phyloP scores from a whole-genome alignment of 37 sponge, comb jelly and placozoan genomes.

The Ianthella basta region DNA sequence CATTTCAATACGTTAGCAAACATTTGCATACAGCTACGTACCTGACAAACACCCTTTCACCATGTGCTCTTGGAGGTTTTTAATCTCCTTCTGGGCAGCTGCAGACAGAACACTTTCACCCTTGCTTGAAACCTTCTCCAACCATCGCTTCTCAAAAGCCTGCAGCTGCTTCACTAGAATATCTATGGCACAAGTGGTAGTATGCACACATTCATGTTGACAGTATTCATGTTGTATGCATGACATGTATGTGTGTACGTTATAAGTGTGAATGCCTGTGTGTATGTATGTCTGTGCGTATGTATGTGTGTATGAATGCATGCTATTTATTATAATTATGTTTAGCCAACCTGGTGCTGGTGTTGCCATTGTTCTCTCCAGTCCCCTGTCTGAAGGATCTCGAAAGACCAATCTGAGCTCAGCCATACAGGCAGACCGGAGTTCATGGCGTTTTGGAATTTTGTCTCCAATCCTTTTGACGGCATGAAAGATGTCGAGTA shows the following conservation, averaged over 20 bases:
- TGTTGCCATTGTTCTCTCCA: conserved; percentile 4
- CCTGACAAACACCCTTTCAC: conserved; percentile 44
- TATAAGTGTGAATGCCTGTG: not conserved
- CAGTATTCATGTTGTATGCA: not conserved
- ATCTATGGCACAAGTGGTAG: too few relatives aligned
- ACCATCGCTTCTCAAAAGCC: conserved; percentile 19
- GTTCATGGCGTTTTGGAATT: conserved; percentile 43
- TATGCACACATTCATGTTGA: too few relatives aligned
- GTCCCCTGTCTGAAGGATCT: conserved; percentile 39
- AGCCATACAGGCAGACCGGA: conserved; percentile 24
- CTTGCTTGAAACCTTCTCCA: not conserved
- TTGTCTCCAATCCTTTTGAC: conserved; percentile 37
- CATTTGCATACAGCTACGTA: too few relatives aligned
- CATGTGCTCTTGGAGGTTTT: conserved; percentile 28
- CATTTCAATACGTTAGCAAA: too few relatives aligned
- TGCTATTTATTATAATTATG: not conserved
- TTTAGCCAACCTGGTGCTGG: conserved; percentile 24
- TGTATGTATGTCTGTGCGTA: not conserved
- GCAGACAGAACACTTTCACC: not conserved
- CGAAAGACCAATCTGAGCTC: conserved; percentile 43
- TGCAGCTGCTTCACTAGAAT: conserved; percentile 10
- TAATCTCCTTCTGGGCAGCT: conserved; percentile 29
- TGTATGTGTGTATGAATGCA: not conserved
- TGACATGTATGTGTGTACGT: not conserved
- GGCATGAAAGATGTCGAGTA: conserved; percentile 55